These are phyloP conservation scores for Gandaritis pyraliata DNA, from an alignment of 2,888 invertebrate genomes.

Conservation along the genomic window DNA sequence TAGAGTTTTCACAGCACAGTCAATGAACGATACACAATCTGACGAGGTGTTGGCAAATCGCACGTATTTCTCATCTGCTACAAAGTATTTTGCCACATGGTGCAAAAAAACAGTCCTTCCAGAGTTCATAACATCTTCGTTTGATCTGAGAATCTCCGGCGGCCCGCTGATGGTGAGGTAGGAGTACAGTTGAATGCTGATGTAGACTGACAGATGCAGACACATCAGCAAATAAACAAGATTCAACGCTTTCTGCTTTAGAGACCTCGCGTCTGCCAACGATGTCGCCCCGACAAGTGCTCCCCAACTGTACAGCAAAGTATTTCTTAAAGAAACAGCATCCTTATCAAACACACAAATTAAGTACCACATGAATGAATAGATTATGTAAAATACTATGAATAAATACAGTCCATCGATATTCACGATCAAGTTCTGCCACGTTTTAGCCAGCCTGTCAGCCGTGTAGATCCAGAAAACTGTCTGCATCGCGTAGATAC, in stretches of 20 bases:
- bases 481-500: slow-evolving; percentile 60
- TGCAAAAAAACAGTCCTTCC: slow-evolving; percentile 55
- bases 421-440: slow-evolving; percentile 59
- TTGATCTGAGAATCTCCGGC: slow-evolving; percentile 56
- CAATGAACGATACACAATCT: slow-evolving; percentile 53
- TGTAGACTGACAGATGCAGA: slow-evolving; percentile 61
- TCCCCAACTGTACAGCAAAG: slow-evolving; percentile 63
- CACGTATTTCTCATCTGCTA: slow-evolving; percentile 55
- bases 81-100: slow-evolving; percentile 54
- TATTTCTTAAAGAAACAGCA: slow-evolving; percentile 47
- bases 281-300: slow-evolving; percentile 60
- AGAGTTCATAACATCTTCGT: slow-evolving; percentile 59
- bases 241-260: slow-evolving; percentile 66
- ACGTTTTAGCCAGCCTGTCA: slow-evolving; percentile 57
- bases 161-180: slow-evolving; percentile 66
- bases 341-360: slow-evolving; percentile 54
- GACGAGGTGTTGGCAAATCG: slow-evolving; percentile 54
- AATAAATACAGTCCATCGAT: slow-evolving; percentile 62
- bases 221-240: slow-evolving; percentile 61
- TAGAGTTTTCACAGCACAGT: slow-evolving; percentile 54
- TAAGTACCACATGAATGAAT: slow-evolving; percentile 57
- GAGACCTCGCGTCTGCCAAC: slow-evolving; percentile 54
- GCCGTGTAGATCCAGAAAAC: slow-evolving; percentile 64
- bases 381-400: slow-evolving; percentile 59
- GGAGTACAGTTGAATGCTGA: slow-evolving; percentile 65